phyloP scores from a whole-genome alignment of 2,888 invertebrate genomes.

The Euzophera pinguis region DNA sequence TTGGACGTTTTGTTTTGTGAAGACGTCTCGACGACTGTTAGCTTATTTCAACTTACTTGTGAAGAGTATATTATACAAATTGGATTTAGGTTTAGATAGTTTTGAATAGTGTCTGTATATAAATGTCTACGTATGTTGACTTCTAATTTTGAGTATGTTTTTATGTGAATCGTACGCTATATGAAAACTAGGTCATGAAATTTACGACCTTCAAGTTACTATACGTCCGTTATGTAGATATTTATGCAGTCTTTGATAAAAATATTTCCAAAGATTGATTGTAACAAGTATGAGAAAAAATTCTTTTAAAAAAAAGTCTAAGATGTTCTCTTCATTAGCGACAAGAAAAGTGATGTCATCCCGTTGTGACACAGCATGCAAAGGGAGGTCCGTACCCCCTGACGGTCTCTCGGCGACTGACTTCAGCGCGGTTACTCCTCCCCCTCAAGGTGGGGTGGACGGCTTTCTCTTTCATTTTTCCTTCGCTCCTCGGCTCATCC shows the following conservation, averaged over 20 bases:
- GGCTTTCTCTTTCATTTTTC: slow-evolving; percentile 81
- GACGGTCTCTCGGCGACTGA: slow-evolving; percentile 69
- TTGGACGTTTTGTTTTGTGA: slow-evolving; percentile 56
- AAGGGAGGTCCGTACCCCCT: slow-evolving; percentile 65
- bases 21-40: slow-evolving; percentile 34
- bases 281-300: too few relatives aligned
- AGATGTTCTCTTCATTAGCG: slow-evolving; percentile 78
- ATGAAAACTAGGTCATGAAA: slow-evolving; percentile 18
- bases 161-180: not conserved
- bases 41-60: slow-evolving; percentile 33
- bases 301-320: slow-evolving; percentile 49
- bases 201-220: not conserved
- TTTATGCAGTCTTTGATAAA: too few relatives aligned
- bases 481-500: slow-evolving; percentile 80
- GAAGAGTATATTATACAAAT: slow-evolving; percentile 35
- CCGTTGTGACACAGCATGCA: slow-evolving; percentile 60
- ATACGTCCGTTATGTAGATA: too few relatives aligned
- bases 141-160: too few relatives aligned
- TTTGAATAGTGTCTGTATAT: too few relatives aligned
- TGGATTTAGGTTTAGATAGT: not conserved
- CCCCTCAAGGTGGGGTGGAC: slow-evolving; percentile 58
- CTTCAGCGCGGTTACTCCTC: slow-evolving; percentile 59
- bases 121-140: too few relatives aligned
- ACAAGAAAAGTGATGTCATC: slow-evolving; percentile 79
- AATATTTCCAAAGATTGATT: too few relatives aligned